phyloP scores from a whole-genome alignment of 2,113 vertebrate genomes.

The Pygoscelis adeliae region DNA sequence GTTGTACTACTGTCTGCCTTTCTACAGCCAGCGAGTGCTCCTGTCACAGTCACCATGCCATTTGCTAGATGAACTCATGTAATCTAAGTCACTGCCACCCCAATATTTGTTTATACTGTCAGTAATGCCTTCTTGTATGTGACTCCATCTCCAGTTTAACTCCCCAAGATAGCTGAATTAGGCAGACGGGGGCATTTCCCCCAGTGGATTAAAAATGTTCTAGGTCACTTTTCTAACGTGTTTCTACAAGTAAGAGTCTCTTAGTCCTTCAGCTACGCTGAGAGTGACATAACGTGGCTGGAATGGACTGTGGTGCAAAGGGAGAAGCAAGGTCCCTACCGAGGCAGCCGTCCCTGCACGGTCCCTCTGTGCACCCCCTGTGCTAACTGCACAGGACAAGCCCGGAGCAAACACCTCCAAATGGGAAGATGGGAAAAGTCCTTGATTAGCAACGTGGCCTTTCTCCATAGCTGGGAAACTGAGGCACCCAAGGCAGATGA shows the following conservation, averaged over 20 bases:
- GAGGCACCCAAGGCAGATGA: constrained; percentile 14
- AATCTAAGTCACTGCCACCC: neutral
- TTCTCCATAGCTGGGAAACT: constrained; percentile 6
- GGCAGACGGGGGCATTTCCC: neutral
- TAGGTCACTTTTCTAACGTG: neutral
- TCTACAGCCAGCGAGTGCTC: neutral
- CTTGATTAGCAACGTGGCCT: neutral
- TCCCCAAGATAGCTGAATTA: neutral
- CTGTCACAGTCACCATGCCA: neutral
- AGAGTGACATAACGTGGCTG: neutral
- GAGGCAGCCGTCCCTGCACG: neutral
- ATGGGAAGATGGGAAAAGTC: neutral
- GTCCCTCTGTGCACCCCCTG: neutral
- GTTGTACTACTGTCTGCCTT: neutral
- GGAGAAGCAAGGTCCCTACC: neutral
- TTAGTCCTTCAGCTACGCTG: neutral
- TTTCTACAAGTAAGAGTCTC: neutral
- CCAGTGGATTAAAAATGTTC: neutral
- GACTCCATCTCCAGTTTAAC: neutral
- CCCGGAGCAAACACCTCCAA: neutral
- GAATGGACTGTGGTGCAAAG: neutral
- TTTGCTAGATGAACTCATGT: neutral
- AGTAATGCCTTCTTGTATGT: neutral
- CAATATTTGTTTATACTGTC: neutral
- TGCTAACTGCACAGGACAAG: neutral